Base-by-base conservation (phyloP, 2,113 vertebrate species). In the Colaptes auratus region DNA sequence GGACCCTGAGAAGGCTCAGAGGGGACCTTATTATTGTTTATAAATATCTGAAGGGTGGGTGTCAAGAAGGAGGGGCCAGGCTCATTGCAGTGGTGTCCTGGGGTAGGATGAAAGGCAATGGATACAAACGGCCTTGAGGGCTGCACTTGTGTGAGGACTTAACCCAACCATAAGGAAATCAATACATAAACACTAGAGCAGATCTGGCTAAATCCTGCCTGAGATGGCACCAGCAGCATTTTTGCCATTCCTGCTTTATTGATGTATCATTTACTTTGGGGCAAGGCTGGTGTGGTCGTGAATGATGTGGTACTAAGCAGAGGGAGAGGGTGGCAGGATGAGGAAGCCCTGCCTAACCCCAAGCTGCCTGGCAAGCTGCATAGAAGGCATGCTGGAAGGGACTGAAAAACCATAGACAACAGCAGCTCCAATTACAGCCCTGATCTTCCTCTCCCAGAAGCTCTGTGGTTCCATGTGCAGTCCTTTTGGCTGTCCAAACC, bases 301-400 rank as follows among this genome's bases (percentile, higher is more conserved):
- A 92, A 25, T 48, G 33, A 79, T 9, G 30, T 58, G 44, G 35
- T 65, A 74, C 59, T 53, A 19, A 64, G 66, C 44, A 58, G 23
- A 64, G 36, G 83, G 48, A 58, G 58, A 35, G 10, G 31, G 28
- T 33, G 12, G 58, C 70, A 84, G 65, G 58, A 42, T 12, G 70
- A 58, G 48, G 60, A 84, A 67, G 36, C 52, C 36, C 35, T 86
- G 80, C 24, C 61, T 44, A n/a, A 18, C 1, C 1, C 58, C 11
- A 50, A 61, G 64, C 55, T 2, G 0, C 8, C 1, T 13, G 36
- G n/a, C 39, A 0, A 0, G 27, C 71, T 0, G 0, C 42, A 18
- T 56, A 42, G 61, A 24, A 77, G 56, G 12, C 65, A 16, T 0
- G 0, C 36, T 25, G n/a, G 58, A 33, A 91, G 58, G 39, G 31